These are phyloP conservation scores for Toxotes jaculatrix DNA, from an alignment of 2,113 vertebrate genomes.

Conservation along the genomic window DNA sequence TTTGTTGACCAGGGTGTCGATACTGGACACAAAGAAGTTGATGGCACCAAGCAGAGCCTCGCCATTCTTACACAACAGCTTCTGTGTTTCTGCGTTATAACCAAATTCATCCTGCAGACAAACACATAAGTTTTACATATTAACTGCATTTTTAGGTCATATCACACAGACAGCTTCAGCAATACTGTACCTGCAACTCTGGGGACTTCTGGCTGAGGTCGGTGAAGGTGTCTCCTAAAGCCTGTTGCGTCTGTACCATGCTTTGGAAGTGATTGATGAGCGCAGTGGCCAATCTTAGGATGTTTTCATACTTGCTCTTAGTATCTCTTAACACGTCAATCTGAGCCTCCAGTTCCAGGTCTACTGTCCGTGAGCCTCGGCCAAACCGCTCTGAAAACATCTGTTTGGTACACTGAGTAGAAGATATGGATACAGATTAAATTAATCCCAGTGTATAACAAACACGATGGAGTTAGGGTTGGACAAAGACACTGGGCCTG, in stretches of 20 bases:
- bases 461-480: not conserved
- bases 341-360: slow-evolving; percentile 97
- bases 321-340: slow-evolving; percentile 96
- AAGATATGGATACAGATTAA: not conserved
- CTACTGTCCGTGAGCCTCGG: slow-evolving; percentile 94
- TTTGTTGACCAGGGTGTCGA: slow-evolving; percentile 97
- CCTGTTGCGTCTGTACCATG: slow-evolving; percentile 96
- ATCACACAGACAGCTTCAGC: not conserved
- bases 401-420: slow-evolving; percentile 93
- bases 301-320: slow-evolving; percentile 94
- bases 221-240: slow-evolving; percentile 94
- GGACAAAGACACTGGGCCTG: not conserved
- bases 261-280: slow-evolving; percentile 94
- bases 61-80: slow-evolving; percentile 96
- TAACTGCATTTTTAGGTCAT: not conserved
- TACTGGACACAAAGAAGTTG: slow-evolving; percentile 97
- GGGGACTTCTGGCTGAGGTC: slow-evolving; percentile 99
- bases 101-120: slow-evolving; percentile 94
- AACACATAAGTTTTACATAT: not conserved
- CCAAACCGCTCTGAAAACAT: slow-evolving; percentile 95
- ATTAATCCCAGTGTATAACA: not conserved
- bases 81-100: slow-evolving; percentile 97
- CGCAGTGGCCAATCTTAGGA: slow-evolving; percentile 90
- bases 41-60: slow-evolving; percentile 95
- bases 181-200: slow-evolving; percentile 90